Evolutionary conservation across 2,888 invertebrate genomes (phyloP).

Genomic region (Drosophila kanekoi): DNA sequence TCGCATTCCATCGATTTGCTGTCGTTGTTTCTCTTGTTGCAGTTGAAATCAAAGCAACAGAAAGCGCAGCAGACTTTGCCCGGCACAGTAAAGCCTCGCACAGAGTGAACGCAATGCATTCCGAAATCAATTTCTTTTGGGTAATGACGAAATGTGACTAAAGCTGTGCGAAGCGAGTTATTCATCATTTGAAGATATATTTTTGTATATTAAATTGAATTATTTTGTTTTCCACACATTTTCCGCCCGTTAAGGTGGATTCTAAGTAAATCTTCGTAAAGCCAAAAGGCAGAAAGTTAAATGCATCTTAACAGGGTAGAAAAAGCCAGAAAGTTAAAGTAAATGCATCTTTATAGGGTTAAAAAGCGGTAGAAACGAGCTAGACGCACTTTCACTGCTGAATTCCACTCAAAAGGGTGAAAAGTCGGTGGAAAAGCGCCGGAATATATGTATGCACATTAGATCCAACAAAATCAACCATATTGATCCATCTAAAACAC

Average conservation of each 20-base stretch:
- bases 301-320: too few relatives aligned
- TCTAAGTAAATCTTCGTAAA: not conserved
- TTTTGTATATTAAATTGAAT: not conserved
- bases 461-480: too few relatives aligned
- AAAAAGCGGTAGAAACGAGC: too few relatives aligned
- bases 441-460: too few relatives aligned
- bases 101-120: conserved; percentile 1
- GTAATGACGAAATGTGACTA: conserved; percentile 18
- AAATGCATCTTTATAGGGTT: too few relatives aligned
- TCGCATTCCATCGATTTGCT: conserved; percentile 73
- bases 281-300: too few relatives aligned
- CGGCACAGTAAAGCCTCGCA: not conserved
- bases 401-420: too few relatives aligned
- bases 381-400: too few relatives aligned
- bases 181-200: conserved; percentile 5
- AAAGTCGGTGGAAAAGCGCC: too few relatives aligned
- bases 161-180: not conserved
- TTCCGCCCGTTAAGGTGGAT: not conserved
- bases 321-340: too few relatives aligned
- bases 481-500: too few relatives aligned
- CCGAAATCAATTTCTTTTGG: conserved; percentile 18
- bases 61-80: conserved; percentile 34
- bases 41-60: conserved; percentile 25
- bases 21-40: conserved; percentile 24
- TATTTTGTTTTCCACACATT: not conserved